Base-by-base conservation (phyloP, 2,888 invertebrate genomes). In the Trachelus iudaicus region DNA sequence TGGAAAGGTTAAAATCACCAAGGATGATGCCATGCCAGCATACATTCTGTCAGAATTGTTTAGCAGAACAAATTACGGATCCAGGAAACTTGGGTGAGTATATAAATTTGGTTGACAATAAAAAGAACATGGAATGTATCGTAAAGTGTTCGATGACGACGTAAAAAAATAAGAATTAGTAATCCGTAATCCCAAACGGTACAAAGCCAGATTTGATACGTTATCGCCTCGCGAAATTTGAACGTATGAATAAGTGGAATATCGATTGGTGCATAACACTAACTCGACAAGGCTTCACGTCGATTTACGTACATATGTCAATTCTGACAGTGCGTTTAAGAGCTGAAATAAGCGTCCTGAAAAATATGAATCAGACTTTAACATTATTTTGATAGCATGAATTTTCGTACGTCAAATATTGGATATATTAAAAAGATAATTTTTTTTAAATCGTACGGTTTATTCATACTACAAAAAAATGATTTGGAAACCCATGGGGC, bases 21-120 rank as follows among this genome's bases (percentile, higher is more conserved):
- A 93, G 93, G 88, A 95, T 94, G 94, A 89, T 95, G 83, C 93
- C 94, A 0, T 95, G 95, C 84, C 95, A 95, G 84, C 95, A 95
- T 86, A 95, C 94, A 1, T 95, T 95, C 88, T 95, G 95, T 81
- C 89, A 93, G 78, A 90, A 92, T 2, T 95, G 95, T 83, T 90
- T 95, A 37, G 92, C 93, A 80, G 92, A 92, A 73, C 93, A 93
- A 83, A 89, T 92, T 69, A 90, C 89, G 3, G 40, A 69, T 3
- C 69, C 80, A 34, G 79, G 75, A 13, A 75, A 78, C n/a, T 78
- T 77, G 79, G 92, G 93, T 91, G 79, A 79, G 73, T 34, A 33
- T 33, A 56, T 68, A n/a, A 35, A 40, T 12, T 13, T 13, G 31
- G 68, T 37, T 76, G 12, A 23, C 23, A 56, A 76, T 80, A 75